Conservation (phyloP, 2,797 vertebrate species). For the Brachyalestes nurse region DNA sequence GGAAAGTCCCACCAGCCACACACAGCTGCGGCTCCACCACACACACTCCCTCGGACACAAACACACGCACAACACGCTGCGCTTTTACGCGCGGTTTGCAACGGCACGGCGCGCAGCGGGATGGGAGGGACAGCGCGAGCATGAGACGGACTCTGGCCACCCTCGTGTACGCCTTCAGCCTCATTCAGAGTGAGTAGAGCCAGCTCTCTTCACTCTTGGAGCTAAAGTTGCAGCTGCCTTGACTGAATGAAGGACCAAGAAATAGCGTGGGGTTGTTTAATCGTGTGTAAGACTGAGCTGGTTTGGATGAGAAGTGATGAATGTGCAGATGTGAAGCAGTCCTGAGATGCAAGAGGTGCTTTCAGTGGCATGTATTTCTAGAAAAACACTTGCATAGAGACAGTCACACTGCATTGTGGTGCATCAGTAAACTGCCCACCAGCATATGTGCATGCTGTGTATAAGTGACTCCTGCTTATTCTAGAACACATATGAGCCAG, state of each 20-base stretch:
- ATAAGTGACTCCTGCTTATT: not conserved
- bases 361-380: not conserved
- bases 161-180: constrained; percentile 68
- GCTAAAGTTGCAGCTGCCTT: not conserved
- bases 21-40: not conserved
- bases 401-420: not conserved
- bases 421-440: not conserved
- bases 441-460: not conserved
- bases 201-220: not conserved
- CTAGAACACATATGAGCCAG: not conserved
- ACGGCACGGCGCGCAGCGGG: constrained; percentile 34
- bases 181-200: constrained; percentile 75
- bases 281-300: not conserved
- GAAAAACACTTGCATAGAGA: not conserved
- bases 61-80: constrained; percentile 6
- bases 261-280: not conserved
- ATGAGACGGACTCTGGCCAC: constrained; percentile 73
- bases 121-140: constrained; percentile 62
- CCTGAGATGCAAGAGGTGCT: not conserved
- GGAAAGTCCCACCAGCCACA: constrained; percentile 4
- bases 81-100: constrained; percentile 58
- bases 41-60: not conserved
- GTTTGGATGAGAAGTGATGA: not conserved
- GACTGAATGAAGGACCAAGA: not conserved
- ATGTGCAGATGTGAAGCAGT: not conserved